Percentiles rank a stretch among this genome's conserved stretches.
Evolutionary conservation across 2,888 invertebrate genomes (phyloP).

Genomic region (Tetrapedia diversipes): DNA sequence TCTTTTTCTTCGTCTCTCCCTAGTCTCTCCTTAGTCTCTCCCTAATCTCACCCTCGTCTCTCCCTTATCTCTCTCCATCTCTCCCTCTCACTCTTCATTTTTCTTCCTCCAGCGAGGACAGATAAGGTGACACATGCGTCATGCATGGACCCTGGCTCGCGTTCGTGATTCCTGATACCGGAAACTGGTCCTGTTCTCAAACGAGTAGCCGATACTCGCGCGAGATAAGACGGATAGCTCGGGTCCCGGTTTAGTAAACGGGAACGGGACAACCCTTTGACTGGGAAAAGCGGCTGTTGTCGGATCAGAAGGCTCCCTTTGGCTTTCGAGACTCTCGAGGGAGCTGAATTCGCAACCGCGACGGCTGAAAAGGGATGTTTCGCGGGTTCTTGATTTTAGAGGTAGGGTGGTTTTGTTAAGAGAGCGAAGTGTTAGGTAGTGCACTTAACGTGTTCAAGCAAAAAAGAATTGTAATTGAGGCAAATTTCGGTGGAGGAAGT

Average conservation of each 20-base stretch:
- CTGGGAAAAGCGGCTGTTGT: conserved; percentile 1
- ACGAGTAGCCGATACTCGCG: conserved; percentile 17
- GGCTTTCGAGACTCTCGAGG: neutral
- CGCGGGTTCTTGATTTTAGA: neutral
- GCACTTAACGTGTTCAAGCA: no score
- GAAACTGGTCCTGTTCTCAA: conserved; percentile 1
- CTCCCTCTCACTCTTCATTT: neutral
- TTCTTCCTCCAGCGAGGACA: neutral
- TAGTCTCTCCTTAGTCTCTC: neutral
- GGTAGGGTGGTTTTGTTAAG: no score
- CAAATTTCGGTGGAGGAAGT: no score
- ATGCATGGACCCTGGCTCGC: conserved; percentile 35
- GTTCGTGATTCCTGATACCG: conserved; percentile 34
- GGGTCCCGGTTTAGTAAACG: conserved; percentile 7
- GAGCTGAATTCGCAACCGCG: neutral
- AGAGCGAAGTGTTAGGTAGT: no score
- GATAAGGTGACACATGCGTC: conserved; percentile 42
- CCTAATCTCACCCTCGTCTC: neutral
- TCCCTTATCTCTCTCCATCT: no score
- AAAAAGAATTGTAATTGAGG: no score
- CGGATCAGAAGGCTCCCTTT: neutral
- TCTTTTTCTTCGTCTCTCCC: neutral
- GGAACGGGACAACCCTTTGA: conserved; percentile 22
- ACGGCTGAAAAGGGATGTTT: neutral
- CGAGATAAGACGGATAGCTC: conserved; percentile 45